Conservation (phyloP, 2,888 invertebrate genomes). For the Brenthis ino region DNA sequence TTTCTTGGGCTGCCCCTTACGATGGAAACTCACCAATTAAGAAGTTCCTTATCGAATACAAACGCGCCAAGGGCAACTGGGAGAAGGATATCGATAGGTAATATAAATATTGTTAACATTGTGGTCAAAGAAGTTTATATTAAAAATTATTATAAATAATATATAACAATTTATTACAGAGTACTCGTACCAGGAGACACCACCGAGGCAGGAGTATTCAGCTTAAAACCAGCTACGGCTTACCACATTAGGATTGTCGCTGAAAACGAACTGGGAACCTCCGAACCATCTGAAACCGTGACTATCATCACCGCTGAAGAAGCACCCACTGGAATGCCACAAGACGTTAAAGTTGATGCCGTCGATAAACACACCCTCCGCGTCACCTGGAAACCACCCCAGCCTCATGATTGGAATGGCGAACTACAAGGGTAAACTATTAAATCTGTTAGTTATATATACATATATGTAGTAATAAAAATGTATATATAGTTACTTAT, state of each 20-base stretch:
- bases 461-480: background rate
- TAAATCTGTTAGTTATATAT: background rate
- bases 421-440: conserved; percentile 85
- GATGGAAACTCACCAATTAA: conserved; percentile 95
- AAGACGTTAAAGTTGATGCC: conserved; percentile 92
- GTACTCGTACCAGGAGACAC: conserved; percentile 95
- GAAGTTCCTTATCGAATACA: conserved; percentile 95
- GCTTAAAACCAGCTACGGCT: conserved; percentile 93
- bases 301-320: conserved; percentile 98
- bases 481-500: too few species aligned
- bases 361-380: conserved; percentile 93
- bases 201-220: conserved; percentile 94
- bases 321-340: conserved; percentile 92
- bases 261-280: conserved; percentile 96
- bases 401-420: conserved; percentile 95
- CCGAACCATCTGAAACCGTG: conserved; percentile 95
- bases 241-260: conserved; percentile 96
- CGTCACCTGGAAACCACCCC: conserved; percentile 95
- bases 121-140: too few species aligned
- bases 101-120: background rate
- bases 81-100: conserved; percentile 90
- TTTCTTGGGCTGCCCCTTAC: conserved; percentile 96
- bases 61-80: conserved; percentile 87
- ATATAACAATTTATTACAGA: conserved; percentile 54
- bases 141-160: background rate